Evolutionary conservation across 2,888 invertebrate species (phyloP).

Genomic region (Drosophila mettleri): DNA sequence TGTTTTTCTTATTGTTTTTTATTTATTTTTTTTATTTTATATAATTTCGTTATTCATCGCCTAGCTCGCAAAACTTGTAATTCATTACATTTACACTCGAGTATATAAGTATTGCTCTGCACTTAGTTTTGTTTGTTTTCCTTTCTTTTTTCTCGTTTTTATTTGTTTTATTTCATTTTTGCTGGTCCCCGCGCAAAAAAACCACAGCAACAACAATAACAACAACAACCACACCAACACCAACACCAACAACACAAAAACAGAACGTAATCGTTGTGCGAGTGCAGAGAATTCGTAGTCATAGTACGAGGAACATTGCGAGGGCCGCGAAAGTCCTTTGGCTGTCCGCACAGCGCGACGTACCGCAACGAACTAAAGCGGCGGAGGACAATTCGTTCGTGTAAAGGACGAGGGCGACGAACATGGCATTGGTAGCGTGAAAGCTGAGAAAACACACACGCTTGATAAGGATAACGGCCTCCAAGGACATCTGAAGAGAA

Average conservation of each 20-base stretch:
- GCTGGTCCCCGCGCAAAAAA: constrained; percentile 37
- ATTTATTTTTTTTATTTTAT: constrained; percentile 4
- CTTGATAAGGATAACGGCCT: constrained; percentile 64
- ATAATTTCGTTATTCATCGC: constrained; percentile 26
- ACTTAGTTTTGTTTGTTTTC: constrained; percentile 32
- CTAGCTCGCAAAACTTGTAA: constrained; percentile 20
- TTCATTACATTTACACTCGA: constrained; percentile 25
- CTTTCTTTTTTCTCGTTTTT: neutral
- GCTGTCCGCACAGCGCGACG: constrained; percentile 75
- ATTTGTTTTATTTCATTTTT: constrained; percentile 10
- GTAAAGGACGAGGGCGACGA: constrained; percentile 58
- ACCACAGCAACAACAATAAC: constrained; percentile 16
- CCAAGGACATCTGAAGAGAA: constrained; percentile 43
- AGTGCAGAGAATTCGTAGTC: constrained; percentile 29
- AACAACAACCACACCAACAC: constrained; percentile 18
- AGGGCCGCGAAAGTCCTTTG: constrained; percentile 41
- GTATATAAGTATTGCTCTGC: constrained; percentile 22
- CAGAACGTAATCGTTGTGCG: constrained; percentile 45
- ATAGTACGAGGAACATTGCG: neutral
- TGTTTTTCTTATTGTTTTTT: neutral
- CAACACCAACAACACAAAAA: constrained; percentile 31
- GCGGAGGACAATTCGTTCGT: constrained; percentile 41
- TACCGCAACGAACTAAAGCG: constrained; percentile 75
- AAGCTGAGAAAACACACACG: constrained; percentile 42
- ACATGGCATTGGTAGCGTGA: constrained; percentile 44